Evolutionary conservation across 2,888 invertebrate genomes (phyloP), one percentile per base, ranked within the genome.

Genomic region (Drosophila neonasuta): DNA sequence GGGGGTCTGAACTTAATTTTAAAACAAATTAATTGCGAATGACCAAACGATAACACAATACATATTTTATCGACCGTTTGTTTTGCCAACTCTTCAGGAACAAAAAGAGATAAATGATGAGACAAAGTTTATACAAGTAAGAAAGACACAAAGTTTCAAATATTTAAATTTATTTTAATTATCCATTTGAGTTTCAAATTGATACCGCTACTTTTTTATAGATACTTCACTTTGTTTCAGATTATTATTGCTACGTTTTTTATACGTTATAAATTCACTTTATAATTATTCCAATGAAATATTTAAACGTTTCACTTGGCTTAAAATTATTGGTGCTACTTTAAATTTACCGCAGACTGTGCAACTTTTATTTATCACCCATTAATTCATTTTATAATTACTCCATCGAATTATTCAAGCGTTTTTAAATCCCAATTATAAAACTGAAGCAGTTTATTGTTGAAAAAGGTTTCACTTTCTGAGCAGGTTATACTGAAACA

Each of bases 61-160:
- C 17, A 46, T 30, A 11, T 11, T 10, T 24, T 46, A 30, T 52
- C 15, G 55, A 36, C 44, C 44, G 57, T 73, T 61, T 70, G 64
- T 8, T 57, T 55, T 15, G 45, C 45, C 46, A 60, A 52, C 42
- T 9, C 41, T 51, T 39, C 15, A 90, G 91, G 89, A 89, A 77
- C 86, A 87, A 87, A 86, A 84, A 80, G 73, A 80, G 65, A 80
- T 82, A 50, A 89, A 90, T 46, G 89, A 90, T 69, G 89, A 90
- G 71, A 85, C 89, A 58, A 89, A 89, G 75, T 85, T 88, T 57
- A 88, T 91, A 55, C 74, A 89, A 81, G 90, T 90, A 90, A 90
- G 90, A 70, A 41, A 57, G 48, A 49, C 29, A 2, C 3, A 36
- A 32, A 15, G 8, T 39, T 24, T 42, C 29, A 9, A 36, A 13